These are phyloP conservation scores for Antheraea pernyi DNA, from an alignment of 1,140 invertebrate species.

Conservation along the genomic window DNA sequence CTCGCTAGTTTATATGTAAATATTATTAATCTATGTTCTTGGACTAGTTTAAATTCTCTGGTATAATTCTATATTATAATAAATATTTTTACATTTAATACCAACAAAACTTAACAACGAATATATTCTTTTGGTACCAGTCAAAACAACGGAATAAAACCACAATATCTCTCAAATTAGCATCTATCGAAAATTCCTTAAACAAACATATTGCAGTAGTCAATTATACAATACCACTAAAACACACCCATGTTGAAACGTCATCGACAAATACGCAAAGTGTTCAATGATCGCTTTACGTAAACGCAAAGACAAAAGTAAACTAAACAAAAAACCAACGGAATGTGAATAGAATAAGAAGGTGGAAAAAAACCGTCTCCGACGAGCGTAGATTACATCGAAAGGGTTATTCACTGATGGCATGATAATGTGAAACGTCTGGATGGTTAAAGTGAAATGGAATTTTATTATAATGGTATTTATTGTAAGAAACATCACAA, in stretches of 20 bases:
- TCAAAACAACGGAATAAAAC: no score
- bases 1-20: no score
- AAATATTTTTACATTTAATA: no score
- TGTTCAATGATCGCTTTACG: neutral
- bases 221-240: neutral
- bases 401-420: neutral
- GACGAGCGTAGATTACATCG: neutral
- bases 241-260: neutral
- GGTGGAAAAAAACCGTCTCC: neutral
- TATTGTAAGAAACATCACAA: no score
- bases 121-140: no score
- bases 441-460: neutral
- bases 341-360: neutral
- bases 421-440: slow-evolving; percentile 2
- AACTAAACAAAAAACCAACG: neutral
- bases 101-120: no score
- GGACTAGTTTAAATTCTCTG: no score
- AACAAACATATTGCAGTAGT: no score
- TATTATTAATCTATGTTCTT: no score
- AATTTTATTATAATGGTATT: neutral
- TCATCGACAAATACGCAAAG: neutral
- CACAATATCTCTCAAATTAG: no score
- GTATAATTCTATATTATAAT: no score
- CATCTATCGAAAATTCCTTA: no score
- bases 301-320: slow-evolving; percentile 4